Evolutionary conservation across 2,888 invertebrate species (phyloP).

Genomic region (Polymixis flavicincta): DNA sequence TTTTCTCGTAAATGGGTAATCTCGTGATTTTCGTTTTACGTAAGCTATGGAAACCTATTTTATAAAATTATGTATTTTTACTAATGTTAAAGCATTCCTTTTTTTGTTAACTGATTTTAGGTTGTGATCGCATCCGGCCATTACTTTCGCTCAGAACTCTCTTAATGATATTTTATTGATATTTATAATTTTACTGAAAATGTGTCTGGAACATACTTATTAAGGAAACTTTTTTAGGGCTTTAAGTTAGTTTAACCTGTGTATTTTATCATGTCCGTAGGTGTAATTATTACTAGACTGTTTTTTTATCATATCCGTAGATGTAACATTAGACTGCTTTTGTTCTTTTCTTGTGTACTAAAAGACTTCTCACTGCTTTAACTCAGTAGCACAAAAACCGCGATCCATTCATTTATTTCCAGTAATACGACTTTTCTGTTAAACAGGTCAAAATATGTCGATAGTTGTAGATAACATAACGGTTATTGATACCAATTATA

Average conservation of each 20-base stretch:
- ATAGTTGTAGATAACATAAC: constrained; percentile 48
- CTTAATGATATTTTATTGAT: constrained; percentile 38
- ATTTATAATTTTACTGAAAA: constrained; percentile 37
- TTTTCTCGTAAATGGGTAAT: constrained; percentile 45
- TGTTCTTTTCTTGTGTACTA: constrained; percentile 6
- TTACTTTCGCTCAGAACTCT: constrained; percentile 53
- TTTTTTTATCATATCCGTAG: constrained; percentile 17
- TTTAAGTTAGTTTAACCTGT: constrained; percentile 27
- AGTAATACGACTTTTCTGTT: constrained; percentile 42
- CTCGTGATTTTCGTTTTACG: constrained; percentile 54
- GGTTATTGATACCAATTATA: constrained; percentile 32
- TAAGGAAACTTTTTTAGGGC: constrained; percentile 23
- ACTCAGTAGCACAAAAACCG: constrained; percentile 52
- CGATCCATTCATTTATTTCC: neutral
- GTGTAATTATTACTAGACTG: constrained; percentile 30
- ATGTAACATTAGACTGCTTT: constrained; percentile 29
- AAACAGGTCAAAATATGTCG: constrained; percentile 35
- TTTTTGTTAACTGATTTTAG: constrained; percentile 65
- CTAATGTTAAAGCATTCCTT: constrained; percentile 57
- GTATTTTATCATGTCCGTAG: constrained; percentile 22
- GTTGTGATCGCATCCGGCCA: constrained; percentile 81
- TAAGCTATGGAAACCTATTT: constrained; percentile 33
- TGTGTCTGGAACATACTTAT: constrained; percentile 11
- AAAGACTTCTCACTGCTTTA: constrained; percentile 11
- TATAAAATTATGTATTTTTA: constrained; percentile 49